Base-by-base conservation (phyloP, 2,888 invertebrate species). In the Meteorus colon region DNA sequence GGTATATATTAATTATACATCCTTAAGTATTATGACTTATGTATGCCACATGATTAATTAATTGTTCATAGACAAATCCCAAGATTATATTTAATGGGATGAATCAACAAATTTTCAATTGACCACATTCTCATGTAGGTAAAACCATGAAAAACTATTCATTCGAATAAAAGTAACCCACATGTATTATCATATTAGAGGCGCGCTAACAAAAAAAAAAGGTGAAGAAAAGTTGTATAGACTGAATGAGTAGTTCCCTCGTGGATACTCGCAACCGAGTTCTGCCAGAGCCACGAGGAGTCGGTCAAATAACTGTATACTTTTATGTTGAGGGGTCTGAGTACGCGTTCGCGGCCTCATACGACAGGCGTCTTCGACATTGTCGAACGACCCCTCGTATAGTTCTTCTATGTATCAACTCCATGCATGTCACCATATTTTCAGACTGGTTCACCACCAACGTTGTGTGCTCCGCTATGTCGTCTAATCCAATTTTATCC, bases 281-380 rank as follows among this genome's bases (percentile, higher is more conserved):
- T 78, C 75, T 73, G 77, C 78, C 75, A 80, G 76, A 73, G 81
- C 71, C 75, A 81, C 84, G 84, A 85, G 84, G 86, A 89, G 88
- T 88, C 89, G 89, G 89, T 89, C 89, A 89, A 83, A 85, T 89
- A 89, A 89, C 89, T 88, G 89, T 75, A 19, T 19, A 55, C 55
- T 19, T 55, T 59, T 88, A 88, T 84, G 86, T 86, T 87, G 84
- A 85, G 63, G 75, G 87, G 86, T 84, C 86, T 82, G 84, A 81
- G 84, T 55, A 8, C 55, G 4, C 55, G 55, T 55, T n/a, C 85
- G 19, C n/a, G 88, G 86, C 85, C 86, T 81, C 84, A 86, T 82
- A 86, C 87, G 87, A 88, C 86, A 86, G 55, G 10, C 55, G 55
- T 88, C 86, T 87, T 88, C 84, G 83, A 79, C 81, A 77, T 72